phyloP scores from a whole-genome alignment of 1,140 invertebrate species.

The Melanaphis sacchari region DNA sequence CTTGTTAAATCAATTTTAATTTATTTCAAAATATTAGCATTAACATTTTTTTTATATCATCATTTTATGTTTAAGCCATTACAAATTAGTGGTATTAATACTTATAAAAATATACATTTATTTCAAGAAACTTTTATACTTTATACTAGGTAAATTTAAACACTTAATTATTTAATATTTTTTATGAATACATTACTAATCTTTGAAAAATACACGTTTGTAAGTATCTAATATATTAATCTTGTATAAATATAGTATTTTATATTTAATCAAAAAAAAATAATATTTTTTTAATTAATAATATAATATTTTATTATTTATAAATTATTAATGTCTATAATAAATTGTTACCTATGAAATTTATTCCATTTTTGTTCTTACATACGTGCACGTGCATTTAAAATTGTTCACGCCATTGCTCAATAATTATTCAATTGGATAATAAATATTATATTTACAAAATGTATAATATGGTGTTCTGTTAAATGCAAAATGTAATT shows the following conservation, averaged over 20 bases:
- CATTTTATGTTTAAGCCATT: neutral
- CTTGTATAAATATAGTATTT: neutral
- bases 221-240: neutral
- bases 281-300: neutral
- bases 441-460: conserved; percentile 7
- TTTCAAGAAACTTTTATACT: neutral
- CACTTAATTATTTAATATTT: no score
- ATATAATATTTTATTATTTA: neutral
- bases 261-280: neutral
- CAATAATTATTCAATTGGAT: neutral
- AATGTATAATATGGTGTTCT: neutral
- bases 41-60: neutral
- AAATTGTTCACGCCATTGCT: neutral
- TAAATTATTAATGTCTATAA: no score
- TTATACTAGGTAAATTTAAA: neutral
- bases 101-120: neutral
- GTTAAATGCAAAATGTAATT: neutral
- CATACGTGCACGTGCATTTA: neutral
- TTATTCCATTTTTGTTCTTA: neutral
- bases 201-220: neutral
- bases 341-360: no score
- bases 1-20: neutral
- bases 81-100: neutral
- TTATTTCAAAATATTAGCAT: neutral
- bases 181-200: neutral